Evolutionary conservation across 2,888 invertebrate species (phyloP), one percentile per base, ranked within the genome.

Genomic region (Strigamia crassipes): DNA sequence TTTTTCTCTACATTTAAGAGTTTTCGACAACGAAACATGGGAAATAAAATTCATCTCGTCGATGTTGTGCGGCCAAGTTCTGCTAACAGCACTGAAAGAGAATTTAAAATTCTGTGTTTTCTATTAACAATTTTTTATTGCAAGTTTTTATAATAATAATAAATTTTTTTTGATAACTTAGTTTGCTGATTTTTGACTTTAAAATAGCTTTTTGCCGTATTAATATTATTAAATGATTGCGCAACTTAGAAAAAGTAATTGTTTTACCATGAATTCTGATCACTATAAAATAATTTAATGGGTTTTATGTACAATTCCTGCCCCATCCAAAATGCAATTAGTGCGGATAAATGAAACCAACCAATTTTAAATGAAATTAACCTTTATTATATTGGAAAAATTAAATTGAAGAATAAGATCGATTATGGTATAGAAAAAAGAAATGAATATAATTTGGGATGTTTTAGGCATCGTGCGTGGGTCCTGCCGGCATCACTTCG

Each of bases 11-110:
- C n/a, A 85, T 86, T 83, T 94, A 97, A 27, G 89, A 96, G 96
- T 83, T 97, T 95, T 89, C 94, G 95, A 4, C 96, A 96, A 86
- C 92, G 94, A 34, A 95, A 96, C 89, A 97, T 97, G 96, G 97
- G 97, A 83, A 96, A 96, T 91, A 95, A 95, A 88, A 96, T 97
- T 86, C 80, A 80, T 56, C 21, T 80, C 23, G 61, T 80, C 27
- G 80, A 80, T n/a, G 46, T 79, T 23, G 79, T 79, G 27, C 46
- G 79, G 41, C 79, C 79, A 5, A 79, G 79, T 79, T 38, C 79
- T 42, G 79, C 79, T 15, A 27, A 4, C n/a, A 23, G n/a, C 27
- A 78, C 34, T 13, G 18, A 8, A 34, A 31, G 6, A 8, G 9
- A 78, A 34, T 34, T 78, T 78, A 23, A 5, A 10, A 23, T 23